These are phyloP conservation scores for Brassicogethes aeneus DNA, from an alignment of 2,888 invertebrate genomes.

Conservation along the genomic window DNA sequence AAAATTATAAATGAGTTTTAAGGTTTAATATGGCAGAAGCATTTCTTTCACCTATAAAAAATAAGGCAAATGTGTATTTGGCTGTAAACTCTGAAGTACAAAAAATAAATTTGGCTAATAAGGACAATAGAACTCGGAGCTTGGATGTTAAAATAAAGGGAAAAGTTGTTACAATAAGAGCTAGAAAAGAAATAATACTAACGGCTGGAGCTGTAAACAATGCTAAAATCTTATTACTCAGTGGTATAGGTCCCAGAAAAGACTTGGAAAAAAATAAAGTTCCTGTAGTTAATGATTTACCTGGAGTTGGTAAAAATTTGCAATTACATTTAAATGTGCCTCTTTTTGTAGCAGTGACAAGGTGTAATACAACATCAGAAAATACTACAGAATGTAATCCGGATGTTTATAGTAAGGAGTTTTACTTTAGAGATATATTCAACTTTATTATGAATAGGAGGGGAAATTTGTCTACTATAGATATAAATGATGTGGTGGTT, in stretches of 20 bases:
- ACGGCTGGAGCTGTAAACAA: slow-evolving; percentile 56
- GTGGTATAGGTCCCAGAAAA: slow-evolving; percentile 45
- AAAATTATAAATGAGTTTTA: no score
- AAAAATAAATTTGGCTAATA: slow-evolving; percentile 49
- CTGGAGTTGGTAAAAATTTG: slow-evolving; percentile 37
- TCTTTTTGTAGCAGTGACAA: slow-evolving; percentile 15
- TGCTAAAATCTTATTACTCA: slow-evolving; percentile 53
- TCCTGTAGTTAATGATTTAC: slow-evolving; percentile 18
- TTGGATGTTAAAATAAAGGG: slow-evolving; percentile 19
- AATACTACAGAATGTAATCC: slow-evolving; percentile 4
- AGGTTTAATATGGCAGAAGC: slow-evolving; percentile 50
- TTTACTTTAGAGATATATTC: slow-evolving; percentile 39
- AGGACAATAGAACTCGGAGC: slow-evolving; percentile 44
- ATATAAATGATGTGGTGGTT: slow-evolving; percentile 41
- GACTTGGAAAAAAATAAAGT: slow-evolving; percentile 34
- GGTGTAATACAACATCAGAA: neutral
- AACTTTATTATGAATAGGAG: slow-evolving; percentile 44
- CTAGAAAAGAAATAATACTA: slow-evolving; percentile 49
- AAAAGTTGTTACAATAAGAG: slow-evolving; percentile 22
- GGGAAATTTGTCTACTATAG: slow-evolving; percentile 42
- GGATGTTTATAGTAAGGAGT: slow-evolving; percentile 27
- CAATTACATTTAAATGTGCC: slow-evolving; percentile 45
- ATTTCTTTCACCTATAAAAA: slow-evolving; percentile 66
- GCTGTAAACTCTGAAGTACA: slow-evolving; percentile 64
- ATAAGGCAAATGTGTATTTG: slow-evolving; percentile 65